Conservation (phyloP, 2,113 vertebrate genomes). For the Rhombomys opimus region DNA sequence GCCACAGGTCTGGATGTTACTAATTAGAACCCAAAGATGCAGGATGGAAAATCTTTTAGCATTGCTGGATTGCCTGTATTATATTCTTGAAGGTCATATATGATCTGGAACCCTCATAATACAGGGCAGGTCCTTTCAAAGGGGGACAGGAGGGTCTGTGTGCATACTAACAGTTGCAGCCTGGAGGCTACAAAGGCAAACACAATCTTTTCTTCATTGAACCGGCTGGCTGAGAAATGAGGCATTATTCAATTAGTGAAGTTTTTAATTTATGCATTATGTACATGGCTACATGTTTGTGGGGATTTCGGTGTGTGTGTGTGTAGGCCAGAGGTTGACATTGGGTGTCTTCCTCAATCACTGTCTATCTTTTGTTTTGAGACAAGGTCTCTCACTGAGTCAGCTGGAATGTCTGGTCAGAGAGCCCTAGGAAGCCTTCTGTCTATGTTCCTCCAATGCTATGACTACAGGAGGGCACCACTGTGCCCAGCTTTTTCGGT, state of each 20-base stretch:
- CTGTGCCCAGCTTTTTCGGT: neutral
- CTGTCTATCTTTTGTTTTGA: neutral
- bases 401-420: neutral
- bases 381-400: neutral
- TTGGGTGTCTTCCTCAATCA: neutral
- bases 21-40: neutral
- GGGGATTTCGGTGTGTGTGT: neutral
- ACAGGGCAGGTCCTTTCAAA: neutral
- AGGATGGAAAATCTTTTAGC: neutral
- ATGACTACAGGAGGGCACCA: neutral
- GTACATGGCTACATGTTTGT: neutral
- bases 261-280: neutral
- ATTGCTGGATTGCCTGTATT: neutral
- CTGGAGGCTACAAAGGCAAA: neutral
- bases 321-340: neutral
- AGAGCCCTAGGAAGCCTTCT: neutral
- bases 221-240: constrained; percentile 5
- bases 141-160: neutral
- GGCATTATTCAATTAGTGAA: neutral
- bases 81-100: neutral
- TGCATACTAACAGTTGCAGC: neutral
- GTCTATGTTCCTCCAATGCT: neutral
- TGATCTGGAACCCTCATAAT: neutral
- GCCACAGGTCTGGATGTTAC: neutral
- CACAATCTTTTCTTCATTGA: neutral